These are phyloP conservation scores for Caradrina kadenii DNA, from an alignment of 2,888 invertebrate genomes.

Conservation along the genomic window DNA sequence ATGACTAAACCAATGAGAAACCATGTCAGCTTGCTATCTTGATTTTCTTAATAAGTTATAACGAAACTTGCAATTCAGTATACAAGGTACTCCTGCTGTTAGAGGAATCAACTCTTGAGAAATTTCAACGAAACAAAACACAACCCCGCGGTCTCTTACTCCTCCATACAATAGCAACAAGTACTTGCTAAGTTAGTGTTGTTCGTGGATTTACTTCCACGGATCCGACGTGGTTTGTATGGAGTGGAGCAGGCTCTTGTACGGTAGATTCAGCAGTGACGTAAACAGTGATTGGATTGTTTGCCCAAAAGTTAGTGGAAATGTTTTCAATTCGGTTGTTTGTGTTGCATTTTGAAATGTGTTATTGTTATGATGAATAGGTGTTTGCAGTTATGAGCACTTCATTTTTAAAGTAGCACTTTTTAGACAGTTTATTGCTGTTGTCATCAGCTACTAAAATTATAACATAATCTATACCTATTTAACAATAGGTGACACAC, in stretches of 20 bases:
- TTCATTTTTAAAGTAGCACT: too few relatives aligned
- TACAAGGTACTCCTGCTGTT: too few relatives aligned
- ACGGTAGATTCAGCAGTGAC: not conserved
- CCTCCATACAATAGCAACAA: slow-evolving; percentile 11
- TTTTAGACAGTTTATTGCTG: too few relatives aligned
- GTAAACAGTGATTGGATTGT: not conserved
- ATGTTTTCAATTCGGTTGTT: not conserved
- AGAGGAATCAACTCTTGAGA: not conserved
- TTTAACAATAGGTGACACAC: too few relatives aligned
- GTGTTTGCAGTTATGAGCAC: not conserved
- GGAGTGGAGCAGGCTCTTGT: not conserved
- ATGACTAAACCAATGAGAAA: too few relatives aligned
- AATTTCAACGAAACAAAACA: slow-evolving; percentile 5
- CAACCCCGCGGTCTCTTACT: not conserved
- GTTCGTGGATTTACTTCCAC: slow-evolving; percentile 13
- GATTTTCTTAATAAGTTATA: too few relatives aligned
- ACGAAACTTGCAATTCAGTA: not conserved
- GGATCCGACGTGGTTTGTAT: not conserved
- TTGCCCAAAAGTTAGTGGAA: not conserved
- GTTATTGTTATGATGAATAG: not conserved
- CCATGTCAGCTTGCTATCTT: too few relatives aligned
- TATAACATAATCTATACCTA: too few relatives aligned
- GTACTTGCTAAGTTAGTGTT: slow-evolving; percentile 1
- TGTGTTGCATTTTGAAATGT: not conserved
- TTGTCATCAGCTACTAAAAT: too few relatives aligned